Conservation (phyloP, 2,113 vertebrate species). For the Mustela nigripes region DNA sequence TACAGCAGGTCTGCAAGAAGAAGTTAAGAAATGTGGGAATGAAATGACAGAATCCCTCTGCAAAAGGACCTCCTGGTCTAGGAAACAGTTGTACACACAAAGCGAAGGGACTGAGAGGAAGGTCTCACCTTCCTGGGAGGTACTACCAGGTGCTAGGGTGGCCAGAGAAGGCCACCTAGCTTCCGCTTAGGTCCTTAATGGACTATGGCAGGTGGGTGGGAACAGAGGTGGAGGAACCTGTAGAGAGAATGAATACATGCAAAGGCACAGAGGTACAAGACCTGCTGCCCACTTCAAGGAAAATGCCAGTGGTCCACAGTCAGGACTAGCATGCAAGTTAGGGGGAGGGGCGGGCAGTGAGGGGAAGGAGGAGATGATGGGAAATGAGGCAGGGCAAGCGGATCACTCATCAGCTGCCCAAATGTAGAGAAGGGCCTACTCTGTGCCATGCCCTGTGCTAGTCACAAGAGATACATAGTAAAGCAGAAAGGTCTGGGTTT, state of each 20-base stretch:
- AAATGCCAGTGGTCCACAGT: neutral
- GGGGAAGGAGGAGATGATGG: neutral
- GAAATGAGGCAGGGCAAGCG: neutral
- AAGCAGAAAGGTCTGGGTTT: neutral
- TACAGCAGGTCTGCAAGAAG: neutral
- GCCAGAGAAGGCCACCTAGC: neutral
- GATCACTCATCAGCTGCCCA: neutral
- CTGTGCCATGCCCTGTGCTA: neutral
- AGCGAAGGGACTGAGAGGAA: neutral
- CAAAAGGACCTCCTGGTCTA: neutral
- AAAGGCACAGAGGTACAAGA: neutral
- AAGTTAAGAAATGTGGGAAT: neutral
- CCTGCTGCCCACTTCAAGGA: rapidly evolving
- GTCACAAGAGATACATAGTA: rapidly evolving
- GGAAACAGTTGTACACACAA: neutral
- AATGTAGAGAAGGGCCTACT: neutral
- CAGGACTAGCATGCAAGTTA: neutral
- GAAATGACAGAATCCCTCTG: neutral
- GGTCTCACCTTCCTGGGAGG: neutral
- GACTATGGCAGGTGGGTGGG: neutral
- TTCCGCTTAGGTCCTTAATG: neutral
- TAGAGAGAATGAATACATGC: neutral
- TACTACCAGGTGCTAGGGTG: neutral
- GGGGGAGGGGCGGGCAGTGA: rapidly evolving
- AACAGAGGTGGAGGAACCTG: rapidly evolving